Base-by-base conservation (phyloP, 2,888 invertebrate species). In the Slavum lentiscoides region DNA sequence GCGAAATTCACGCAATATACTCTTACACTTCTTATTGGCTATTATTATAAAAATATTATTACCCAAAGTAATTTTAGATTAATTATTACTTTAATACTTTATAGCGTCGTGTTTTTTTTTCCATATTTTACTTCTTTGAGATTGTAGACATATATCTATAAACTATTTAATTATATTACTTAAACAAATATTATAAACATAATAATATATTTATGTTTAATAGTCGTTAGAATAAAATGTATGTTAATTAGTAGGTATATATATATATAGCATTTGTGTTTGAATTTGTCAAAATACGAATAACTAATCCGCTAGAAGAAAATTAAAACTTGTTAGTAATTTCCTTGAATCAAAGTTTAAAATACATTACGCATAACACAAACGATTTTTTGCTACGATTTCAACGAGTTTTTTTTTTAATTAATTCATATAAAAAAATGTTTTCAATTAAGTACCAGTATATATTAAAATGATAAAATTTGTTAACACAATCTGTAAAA, bases 381-480 rank as follows among this genome's bases (percentile, higher is more conserved):
- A 58, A 39, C 21, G 17, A 23, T 58, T 43, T 75, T 58, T 30
- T 21, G 15, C 17, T 37, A 55, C 19, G 15, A 30, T 30, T 49
- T 53, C 55, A 66, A 6, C 0, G 19, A 64, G 17, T 66, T 8
- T 37, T 9, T 17, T 0, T 7, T 23, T 58, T 58, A 53, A 53
- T 53, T 21, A 17, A 37, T 15, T 53, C 37, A 9, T n/a, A 21
- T 17, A 13, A 64, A 59, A 74, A 53, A 13, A 37, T 19, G 67
- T 49, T 30, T 39, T 66, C 64, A 67, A 59, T 67, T 43, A 43
- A 75, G 75, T 75, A 75, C 75, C 75, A 43, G 75, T 7, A 17
- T 7, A 17, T 4, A 30, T 59, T 67, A 30, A 58, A 67, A 75
- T 67, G 7, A 39, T 43, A 5, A 21, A 23, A 58, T 75, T 59